Base-by-base conservation (phyloP, 2,888 invertebrate genomes). In the Anticlea derivata region DNA sequence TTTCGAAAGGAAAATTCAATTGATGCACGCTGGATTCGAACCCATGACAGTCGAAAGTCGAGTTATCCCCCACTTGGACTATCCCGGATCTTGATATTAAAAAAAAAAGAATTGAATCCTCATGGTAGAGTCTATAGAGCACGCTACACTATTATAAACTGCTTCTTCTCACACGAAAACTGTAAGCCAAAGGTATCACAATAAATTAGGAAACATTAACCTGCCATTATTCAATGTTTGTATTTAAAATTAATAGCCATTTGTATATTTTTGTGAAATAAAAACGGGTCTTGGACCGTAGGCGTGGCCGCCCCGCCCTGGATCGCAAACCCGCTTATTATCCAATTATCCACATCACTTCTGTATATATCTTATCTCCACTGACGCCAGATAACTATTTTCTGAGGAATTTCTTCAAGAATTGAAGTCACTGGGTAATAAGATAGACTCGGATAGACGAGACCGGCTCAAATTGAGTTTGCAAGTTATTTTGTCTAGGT, bases 331-430 rank as follows among this genome's bases (percentile, higher is more conserved):
- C 86, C 75, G 68, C 73, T 80, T 75, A 87, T 90, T 89, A 90
- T 78, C 88, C 87, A 90, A 86, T 90, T 90, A 88, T 62, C 72
- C 61, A 70, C 73, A 86, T 83, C 87, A 89, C 89, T 90, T 89
- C 89, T 88, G 89, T 84, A 74, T 75, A 78, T 73, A 74, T 69
- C 66, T 66, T 51, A 63, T 66, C 49, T 59, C 46, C 12, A 17
- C 41, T 61, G 48, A 48, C 33, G 38, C 37, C 46, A 54, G 48
- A 53, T 38, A n/a, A n/a, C n/a, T n/a, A 41, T 7, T 26, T 30
- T 40, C 2, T 38, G 1, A 26, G 50, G 50, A 58, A 49, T 55
- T 40, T 13, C 12, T 39, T 54, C 17, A 44, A 27, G 12, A 40
- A 39, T 34, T 23, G 30, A 6, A 26, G 7, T 12, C 29, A 17